These are phyloP conservation scores for Ailurus styani DNA, from an alignment of 2,113 vertebrate genomes.

Conservation along the genomic window DNA sequence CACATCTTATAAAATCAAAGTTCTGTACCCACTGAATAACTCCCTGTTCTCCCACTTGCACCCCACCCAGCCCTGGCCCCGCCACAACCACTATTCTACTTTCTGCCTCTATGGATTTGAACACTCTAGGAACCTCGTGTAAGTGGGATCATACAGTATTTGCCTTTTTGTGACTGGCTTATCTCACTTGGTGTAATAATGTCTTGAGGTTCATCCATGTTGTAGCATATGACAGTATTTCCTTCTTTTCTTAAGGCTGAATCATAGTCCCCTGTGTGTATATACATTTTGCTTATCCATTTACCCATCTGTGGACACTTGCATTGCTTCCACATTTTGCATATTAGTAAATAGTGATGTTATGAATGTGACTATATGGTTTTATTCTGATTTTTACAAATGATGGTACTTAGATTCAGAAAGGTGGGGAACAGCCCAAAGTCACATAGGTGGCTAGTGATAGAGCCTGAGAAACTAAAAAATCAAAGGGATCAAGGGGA, in stretches of 20 bases:
- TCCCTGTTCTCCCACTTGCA: no score
- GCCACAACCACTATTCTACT: neutral
- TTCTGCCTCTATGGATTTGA: neutral
- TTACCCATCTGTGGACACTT: accelerated
- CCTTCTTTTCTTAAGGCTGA: neutral
- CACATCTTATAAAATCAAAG: neutral
- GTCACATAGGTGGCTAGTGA: neutral
- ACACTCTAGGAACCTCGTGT: neutral
- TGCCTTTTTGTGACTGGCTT: neutral
- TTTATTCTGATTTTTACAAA: neutral
- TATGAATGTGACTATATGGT: neutral
- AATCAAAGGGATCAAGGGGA: neutral
- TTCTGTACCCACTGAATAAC: neutral
- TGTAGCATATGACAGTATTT: neutral
- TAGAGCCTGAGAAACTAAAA: neutral
- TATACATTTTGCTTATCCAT: neutral
- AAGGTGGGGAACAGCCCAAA: neutral
- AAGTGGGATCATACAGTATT: neutral
- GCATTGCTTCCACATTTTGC: neutral
- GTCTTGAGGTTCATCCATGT: neutral
- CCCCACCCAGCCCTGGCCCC: neutral
- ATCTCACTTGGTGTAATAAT: neutral
- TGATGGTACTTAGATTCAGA: neutral
- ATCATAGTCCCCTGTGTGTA: neutral
- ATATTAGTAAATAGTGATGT: neutral